Conservation (phyloP, 1,140 invertebrate genomes). For the Microplitis demolitor region DNA sequence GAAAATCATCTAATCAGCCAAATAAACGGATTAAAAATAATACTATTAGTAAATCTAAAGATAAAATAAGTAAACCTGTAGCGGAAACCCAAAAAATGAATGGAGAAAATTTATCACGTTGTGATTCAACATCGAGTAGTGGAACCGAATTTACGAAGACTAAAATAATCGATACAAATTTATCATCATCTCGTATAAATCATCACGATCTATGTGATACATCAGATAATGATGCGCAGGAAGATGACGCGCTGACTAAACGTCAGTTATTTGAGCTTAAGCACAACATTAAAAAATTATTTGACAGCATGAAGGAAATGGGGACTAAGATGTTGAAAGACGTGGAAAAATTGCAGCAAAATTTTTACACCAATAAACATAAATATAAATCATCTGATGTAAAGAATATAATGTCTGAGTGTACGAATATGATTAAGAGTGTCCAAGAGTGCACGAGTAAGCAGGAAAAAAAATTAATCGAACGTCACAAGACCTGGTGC, state of each 20-base stretch:
- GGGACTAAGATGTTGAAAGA: not conserved
- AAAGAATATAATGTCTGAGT: not conserved
- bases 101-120: not conserved
- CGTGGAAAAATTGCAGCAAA: slow-evolving; percentile 9
- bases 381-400: slow-evolving; percentile 10
- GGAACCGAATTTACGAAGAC: slow-evolving; percentile 36
- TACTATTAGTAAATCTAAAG: not conserved
- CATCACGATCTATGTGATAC: slow-evolving; percentile 29
- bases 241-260: slow-evolving; percentile 24
- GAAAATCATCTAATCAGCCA: slow-evolving; percentile 9
- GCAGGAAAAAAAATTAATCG: not conserved
- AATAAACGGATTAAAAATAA: slow-evolving; percentile 22
- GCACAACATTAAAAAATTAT: slow-evolving; percentile 15
- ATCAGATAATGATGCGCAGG: slow-evolving; percentile 24
- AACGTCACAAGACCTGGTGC: too few relatives aligned
- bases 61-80: not conserved
- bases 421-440: not conserved
- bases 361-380: not conserved
- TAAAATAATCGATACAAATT: slow-evolving; percentile 14
- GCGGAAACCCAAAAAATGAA: not conserved
- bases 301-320: slow-evolving; percentile 10
- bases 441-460: not conserved
- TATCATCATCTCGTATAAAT: slow-evolving; percentile 7
- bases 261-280: slow-evolving; percentile 13
- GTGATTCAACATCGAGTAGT: slow-evolving; percentile 34